phyloP scores from a whole-genome alignment of 2,113 vertebrate genomes.

The Festucalex cinctus region DNA sequence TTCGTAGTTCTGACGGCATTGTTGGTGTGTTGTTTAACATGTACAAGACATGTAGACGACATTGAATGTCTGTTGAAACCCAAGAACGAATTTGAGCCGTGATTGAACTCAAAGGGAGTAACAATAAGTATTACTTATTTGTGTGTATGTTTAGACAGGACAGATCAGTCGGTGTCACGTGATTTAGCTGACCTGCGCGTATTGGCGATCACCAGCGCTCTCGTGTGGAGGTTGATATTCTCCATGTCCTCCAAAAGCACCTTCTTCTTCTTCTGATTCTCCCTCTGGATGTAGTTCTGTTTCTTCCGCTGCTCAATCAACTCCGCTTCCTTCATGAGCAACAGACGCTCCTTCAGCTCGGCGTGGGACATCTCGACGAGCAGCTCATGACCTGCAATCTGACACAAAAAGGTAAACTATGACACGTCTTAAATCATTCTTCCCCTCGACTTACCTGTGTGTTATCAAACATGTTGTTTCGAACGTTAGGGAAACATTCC shows the following conservation, averaged over 20 bases:
- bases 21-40: no score
- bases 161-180: no score
- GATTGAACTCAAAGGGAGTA: no score
- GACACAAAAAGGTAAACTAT: background rate
- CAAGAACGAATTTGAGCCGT: no score
- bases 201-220: conserved; percentile 69
- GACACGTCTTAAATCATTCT: background rate
- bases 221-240: conserved; percentile 75
- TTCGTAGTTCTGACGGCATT: no score
- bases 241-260: conserved; percentile 76
- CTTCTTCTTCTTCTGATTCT: conserved; percentile 77
- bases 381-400: conserved; percentile 82
- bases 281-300: conserved; percentile 76
- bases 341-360: conserved; percentile 83
- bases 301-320: conserved; percentile 74
- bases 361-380: conserved; percentile 88
- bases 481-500: conserved; percentile 69
- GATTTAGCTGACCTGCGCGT: conserved; percentile 73
- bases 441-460: conserved; percentile 76
- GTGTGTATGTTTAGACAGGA: no score
- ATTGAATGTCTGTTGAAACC: no score
- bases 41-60: no score
- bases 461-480: conserved; percentile 77
- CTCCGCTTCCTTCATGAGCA: conserved; percentile 73
- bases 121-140: no score